Base-by-base conservation (phyloP, 2,797 vertebrate genomes). In the Microcaecilia unicolor region DNA sequence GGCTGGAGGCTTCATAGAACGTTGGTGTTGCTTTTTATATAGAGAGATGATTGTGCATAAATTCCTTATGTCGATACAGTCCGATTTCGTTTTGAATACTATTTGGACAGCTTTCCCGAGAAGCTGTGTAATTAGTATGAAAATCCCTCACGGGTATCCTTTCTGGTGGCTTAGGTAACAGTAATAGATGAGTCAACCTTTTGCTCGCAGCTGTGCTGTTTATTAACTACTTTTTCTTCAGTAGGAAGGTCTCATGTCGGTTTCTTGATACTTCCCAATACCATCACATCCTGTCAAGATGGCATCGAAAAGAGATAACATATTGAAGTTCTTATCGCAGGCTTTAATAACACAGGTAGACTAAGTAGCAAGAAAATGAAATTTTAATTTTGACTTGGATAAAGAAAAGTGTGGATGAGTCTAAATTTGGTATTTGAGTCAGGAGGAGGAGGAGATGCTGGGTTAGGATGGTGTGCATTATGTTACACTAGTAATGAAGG, bases 321-420 rank as follows among this genome's bases (percentile, higher is more conserved):
- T 92, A 92, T 92, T 93, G 90, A 89, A 91, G 81, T 86, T 91
- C 78, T 88, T 92, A 92, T 94, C 90, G 61, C 25, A 48, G 28
- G 34, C 43, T 68, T 72, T 72, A 74, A 64, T 85, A 87, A 86
- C 74, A 63, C 70, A 72, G 49, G 42, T 56, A 43, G 44, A 42
- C 56, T 61, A 60, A 48, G 64, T 60, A 44, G 35, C 40, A 60
- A 70, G 68, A 58, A 67, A 67, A 31, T 51, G 53, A 55, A 66
- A 68, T 53, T n/a, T n/a, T 61, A 41, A 34, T 60, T 60, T 70
- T 70, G 46, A 62, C 68, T 67, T 58, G 34, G 31, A 35, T 33
- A 51, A 51, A 48, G 56, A 59, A 67, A 31, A n/a, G n/a, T n/a
- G n/a, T n/a, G n/a, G n/a, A n/a, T n/a, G n/a, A n/a, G n/a, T n/a